Base-by-base conservation (phyloP, 2,888 invertebrate genomes). In the Mesorhabditis belari region DNA sequence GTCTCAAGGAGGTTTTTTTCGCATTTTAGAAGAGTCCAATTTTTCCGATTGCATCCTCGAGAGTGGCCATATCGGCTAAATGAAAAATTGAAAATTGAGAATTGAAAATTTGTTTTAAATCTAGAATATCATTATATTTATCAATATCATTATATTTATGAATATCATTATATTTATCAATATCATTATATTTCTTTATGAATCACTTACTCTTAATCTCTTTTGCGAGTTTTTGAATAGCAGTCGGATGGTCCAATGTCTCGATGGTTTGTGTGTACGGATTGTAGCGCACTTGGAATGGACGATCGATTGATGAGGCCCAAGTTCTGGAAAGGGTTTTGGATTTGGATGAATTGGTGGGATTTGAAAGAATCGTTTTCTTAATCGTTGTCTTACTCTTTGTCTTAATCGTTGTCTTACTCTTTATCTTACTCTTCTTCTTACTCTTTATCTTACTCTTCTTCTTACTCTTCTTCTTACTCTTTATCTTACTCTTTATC, bases 201-300 rank as follows among this genome's bases (percentile, higher is more conserved):
- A n/a, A n/a, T n/a, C n/a, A n/a, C n/a, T n/a, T 35, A 35, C 44
- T n/a, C n/a, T 35, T 35, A 35, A 35, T 35, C 2, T 35, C 44
- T 2, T 35, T 35, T 9, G 44, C 44, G n/a, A 35, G 44, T n/a
- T n/a, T 35, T n/a, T 35, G 44, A n/a, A 35, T 35, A 1, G 12
- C 44, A 2, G 44, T n/a, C 1, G 44, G 12, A 35, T 35, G 44
- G n/a, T 35, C 44, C 12, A 35, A n/a, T n/a, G 44, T 35, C 82
- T 96, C 94, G 54, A 98, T 58, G 65, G 89, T 88, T 82, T 95
- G 92, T 44, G 96, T 96, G 86, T 95, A 94, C n/a, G 96, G 83
- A 71, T 86, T 85, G 87, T 91, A 99, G 72, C 92, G 88, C 61
- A 98, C 91, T 83, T 95, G 93, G 86, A 95, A 98, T 4, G 95